Evolutionary conservation across 2,113 vertebrate species (phyloP), one percentile per base, ranked within the genome.

Genomic region (Pandion haliaetus): DNA sequence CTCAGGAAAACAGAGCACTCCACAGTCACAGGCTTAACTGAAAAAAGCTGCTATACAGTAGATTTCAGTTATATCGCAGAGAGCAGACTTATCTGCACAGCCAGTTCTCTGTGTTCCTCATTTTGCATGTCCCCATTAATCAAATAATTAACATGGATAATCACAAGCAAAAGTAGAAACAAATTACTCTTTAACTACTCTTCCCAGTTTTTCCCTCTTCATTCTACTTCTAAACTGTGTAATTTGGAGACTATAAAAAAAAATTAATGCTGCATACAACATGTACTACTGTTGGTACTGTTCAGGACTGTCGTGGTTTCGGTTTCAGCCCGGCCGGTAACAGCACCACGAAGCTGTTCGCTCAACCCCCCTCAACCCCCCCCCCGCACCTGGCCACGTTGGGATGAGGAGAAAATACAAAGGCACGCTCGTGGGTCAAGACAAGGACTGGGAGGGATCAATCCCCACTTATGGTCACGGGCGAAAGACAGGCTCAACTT

Each of bases 271-370:
- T 79, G 42, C 9, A 50, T 59, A 38, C 14, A 86, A 38, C 5
- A 1, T 17, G 8, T 36, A 31, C 5, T 5, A 40, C 32, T 55
- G 0, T 16, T 62, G 18, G 0, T n/a, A n/a, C n/a, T n/a, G n/a
- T n/a, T n/a, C n/a, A n/a, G n/a, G n/a, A n/a, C n/a, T n/a, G n/a
- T n/a, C n/a, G n/a, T n/a, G n/a, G n/a, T n/a, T n/a, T n/a, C n/a
- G n/a, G n/a, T n/a, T n/a, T n/a, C n/a, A n/a, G n/a, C n/a, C n/a
- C n/a, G n/a, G n/a, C n/a, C n/a, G n/a, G n/a, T n/a, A n/a, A n/a
- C n/a, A n/a, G n/a, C n/a, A n/a, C n/a, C n/a, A n/a, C n/a, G n/a
- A n/a, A n/a, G n/a, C n/a, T n/a, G n/a, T n/a, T n/a, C n/a, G n/a
- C n/a, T n/a, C n/a, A n/a, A n/a, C n/a, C n/a, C n/a, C n/a, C n/a